Base-by-base conservation (phyloP, 2,888 invertebrate species). In the Aphelenchoides bicaudatus region DNA sequence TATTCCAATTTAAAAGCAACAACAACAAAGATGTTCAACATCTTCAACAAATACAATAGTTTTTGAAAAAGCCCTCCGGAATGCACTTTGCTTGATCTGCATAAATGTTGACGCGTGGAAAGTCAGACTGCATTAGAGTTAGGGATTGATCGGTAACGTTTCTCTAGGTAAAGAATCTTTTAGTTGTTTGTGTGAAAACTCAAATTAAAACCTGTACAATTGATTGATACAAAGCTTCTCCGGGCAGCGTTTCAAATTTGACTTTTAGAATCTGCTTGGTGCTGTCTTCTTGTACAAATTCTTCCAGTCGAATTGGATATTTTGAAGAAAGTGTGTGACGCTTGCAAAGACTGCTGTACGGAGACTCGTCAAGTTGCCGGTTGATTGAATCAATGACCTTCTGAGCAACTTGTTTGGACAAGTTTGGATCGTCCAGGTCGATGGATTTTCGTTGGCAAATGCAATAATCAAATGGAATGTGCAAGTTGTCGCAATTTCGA, bases 391-490 rank as follows among this genome's bases (percentile, higher is more conserved):
- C 27, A 16, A 48, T 30, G 8, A 30, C 49, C 19, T 28, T 16
- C 30, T 48, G 13, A 23, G 49, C 49, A 3, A 48, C 16, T 19
- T 16, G 25, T 28, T 48, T 10, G 25, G 16, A 16, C 29, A 48
- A 30, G 10, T 48, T 10, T 10, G 23, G 19, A 1, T 23, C 25
- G 13, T 16, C 8, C 8, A 27, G 13, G n/a, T 19, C 1, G 2
- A 10, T 10, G 13, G 19, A 13, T 2, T 16, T 16, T 48, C 49
- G 27, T 48, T 48, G 49, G 25, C 49, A 48, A 19, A 48, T n/a
- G 25, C 58, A 58, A 30, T 39, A 57, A 28, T 58, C 58, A 28
- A 58, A 58, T 13, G 56, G 58, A 38, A 58, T 58, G 10, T 31
- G 19, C 13, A 60, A 39, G n/a, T 29, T 37, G 19, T 60, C 58